Evolutionary conservation across 2,888 invertebrate genomes (phyloP).

Genomic region (Papilio protenor): DNA sequence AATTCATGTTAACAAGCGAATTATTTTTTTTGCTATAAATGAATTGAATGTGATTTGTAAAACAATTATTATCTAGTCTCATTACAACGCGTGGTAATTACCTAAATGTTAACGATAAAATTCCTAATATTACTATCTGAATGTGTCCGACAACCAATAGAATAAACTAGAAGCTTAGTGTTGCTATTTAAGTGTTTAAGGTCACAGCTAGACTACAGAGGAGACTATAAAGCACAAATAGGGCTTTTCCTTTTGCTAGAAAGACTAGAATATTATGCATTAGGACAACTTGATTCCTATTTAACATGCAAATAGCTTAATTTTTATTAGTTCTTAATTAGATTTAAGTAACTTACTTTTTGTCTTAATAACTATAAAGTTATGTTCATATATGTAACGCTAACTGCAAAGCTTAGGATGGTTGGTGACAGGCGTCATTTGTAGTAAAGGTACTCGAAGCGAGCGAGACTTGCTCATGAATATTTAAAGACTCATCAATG

Average conservation of each 20-base stretch:
- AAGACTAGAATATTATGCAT: no score
- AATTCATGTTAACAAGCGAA: slow-evolving; percentile 1
- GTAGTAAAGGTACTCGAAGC: slow-evolving; percentile 58
- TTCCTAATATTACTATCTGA: background rate
- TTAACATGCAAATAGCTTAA: no score
- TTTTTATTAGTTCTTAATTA: no score
- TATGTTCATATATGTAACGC: no score
- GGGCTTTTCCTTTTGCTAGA: no score
- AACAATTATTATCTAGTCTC: background rate
- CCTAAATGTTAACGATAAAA: background rate
- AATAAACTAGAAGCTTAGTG: background rate
- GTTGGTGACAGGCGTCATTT: slow-evolving; percentile 67
- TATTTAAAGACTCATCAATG: slow-evolving; percentile 79
- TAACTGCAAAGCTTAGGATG: no score
- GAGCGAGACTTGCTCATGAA: slow-evolving; percentile 67
- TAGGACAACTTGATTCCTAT: no score
- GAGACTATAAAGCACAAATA: no score
- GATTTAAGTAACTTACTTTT: no score
- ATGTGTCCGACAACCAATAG: background rate
- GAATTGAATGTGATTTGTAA: background rate
- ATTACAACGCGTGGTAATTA: background rate
- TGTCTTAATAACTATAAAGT: no score
- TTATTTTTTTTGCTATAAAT: background rate
- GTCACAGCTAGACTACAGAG: no score
- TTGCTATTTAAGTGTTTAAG: background rate